phyloP scores from a whole-genome alignment of 2,888 invertebrate genomes.

The Acanthosepion pharaonis region DNA sequence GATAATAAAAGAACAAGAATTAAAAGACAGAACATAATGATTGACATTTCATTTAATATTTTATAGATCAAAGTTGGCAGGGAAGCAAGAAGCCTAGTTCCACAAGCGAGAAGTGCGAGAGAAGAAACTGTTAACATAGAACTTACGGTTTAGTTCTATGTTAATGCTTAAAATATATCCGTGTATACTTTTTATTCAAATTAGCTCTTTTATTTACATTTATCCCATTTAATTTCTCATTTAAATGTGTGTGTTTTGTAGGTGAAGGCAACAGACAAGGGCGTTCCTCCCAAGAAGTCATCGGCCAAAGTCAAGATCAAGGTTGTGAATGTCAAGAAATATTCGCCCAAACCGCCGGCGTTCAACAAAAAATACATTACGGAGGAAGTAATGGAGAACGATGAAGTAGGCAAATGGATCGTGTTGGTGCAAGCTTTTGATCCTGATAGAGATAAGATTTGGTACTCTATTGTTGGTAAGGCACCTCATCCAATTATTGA shows the following conservation, averaged over 20 bases:
- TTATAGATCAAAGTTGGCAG: too few relatives aligned
- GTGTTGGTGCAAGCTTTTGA: constrained; percentile 89
- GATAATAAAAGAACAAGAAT: too few relatives aligned
- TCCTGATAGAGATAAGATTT: constrained; percentile 88
- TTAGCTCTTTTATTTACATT: not conserved
- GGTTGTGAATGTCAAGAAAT: constrained; percentile 61
- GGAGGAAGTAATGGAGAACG: constrained; percentile 76
- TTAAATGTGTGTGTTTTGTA: constrained; percentile 46
- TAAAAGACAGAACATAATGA: too few relatives aligned
- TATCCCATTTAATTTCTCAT: not conserved
- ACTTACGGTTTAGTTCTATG: too few relatives aligned
- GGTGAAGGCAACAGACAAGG: constrained; percentile 67
- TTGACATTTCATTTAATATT: too few relatives aligned
- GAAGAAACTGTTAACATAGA: too few relatives aligned
- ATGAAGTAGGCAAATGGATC: constrained; percentile 89
- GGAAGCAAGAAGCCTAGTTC: too few relatives aligned
- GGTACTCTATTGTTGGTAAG: constrained; percentile 87
- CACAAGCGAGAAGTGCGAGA: too few relatives aligned
- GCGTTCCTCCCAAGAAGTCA: constrained; percentile 65
- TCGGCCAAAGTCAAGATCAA: constrained; percentile 75
- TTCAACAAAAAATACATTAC: constrained; percentile 76
- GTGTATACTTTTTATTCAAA: not conserved
- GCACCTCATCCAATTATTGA: not conserved
- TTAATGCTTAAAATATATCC: too few relatives aligned
- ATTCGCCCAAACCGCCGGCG: constrained; percentile 78